Percentiles rank a stretch among this genome's conserved stretches.
Conservation (phyloP, 2,888 invertebrate genomes). For the Lapara coniferarum region DNA sequence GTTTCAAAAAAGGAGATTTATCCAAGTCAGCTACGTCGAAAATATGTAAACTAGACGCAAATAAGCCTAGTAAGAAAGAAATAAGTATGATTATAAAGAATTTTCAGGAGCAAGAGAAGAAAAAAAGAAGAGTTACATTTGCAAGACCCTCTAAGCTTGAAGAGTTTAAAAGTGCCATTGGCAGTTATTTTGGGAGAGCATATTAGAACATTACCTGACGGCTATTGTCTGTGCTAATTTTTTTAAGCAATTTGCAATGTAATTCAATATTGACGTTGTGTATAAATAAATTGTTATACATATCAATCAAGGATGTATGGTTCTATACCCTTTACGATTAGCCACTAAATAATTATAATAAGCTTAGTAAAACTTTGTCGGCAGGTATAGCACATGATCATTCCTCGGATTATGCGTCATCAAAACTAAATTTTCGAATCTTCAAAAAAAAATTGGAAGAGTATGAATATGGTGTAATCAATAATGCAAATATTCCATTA, state of each 20-base stretch:
- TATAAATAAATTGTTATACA: not conserved
- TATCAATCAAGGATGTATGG: too few relatives aligned
- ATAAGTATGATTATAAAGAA: slow-evolving; percentile 42
- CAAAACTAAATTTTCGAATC: slow-evolving; percentile 24
- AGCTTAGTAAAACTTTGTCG: slow-evolving; percentile 28
- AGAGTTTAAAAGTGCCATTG: slow-evolving; percentile 29
- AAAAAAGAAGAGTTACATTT: slow-evolving; percentile 31
- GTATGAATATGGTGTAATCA: slow-evolving; percentile 6
- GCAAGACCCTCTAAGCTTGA: slow-evolving; percentile 29
- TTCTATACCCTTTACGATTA: not conserved
- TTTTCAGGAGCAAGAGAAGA: slow-evolving; percentile 39
- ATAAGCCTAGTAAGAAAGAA: slow-evolving; percentile 41
- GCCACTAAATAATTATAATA: not conserved
- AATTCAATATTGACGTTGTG: not conserved
- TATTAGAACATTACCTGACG: not conserved
- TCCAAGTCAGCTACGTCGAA: slow-evolving; percentile 41
- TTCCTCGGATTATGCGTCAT: slow-evolving; percentile 28
- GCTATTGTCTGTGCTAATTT: not conserved
- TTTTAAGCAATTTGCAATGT: not conserved
- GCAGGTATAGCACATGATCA: slow-evolving; percentile 30
- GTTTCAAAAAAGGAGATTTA: slow-evolving; percentile 45
- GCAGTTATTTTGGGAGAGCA: not conserved
- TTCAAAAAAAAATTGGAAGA: slow-evolving; percentile 28
- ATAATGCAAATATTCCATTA: not conserved
- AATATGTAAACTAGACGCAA: slow-evolving; percentile 40